A percentile compares a stretch with the other conserved stretches of the same genome.
Evolutionary conservation across 2,888 invertebrate species (phyloP).

Genomic region (Thereva unica): DNA sequence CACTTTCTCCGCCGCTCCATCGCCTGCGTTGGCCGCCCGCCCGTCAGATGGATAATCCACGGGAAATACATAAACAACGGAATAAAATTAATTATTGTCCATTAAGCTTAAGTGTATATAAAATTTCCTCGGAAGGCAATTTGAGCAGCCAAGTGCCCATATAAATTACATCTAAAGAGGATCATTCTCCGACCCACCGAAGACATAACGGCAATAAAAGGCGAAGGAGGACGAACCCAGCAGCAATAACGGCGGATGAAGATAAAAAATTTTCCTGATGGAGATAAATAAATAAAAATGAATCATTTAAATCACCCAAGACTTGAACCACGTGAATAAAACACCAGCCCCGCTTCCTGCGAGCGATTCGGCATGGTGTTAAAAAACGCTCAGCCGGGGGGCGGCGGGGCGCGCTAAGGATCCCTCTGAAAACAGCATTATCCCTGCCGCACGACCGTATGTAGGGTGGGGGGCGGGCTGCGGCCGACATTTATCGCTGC

Average conservation of each 20-base stretch:
- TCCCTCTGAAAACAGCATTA: constrained; percentile 1
- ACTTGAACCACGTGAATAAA: constrained; percentile 38
- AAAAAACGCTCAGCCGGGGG: constrained; percentile 19
- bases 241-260: constrained; percentile 22
- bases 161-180: constrained; percentile 53
- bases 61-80: constrained; percentile 46
- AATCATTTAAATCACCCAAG: constrained; percentile 41
- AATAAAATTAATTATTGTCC: constrained; percentile 60
- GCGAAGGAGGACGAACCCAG: constrained; percentile 15
- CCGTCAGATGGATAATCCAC: constrained; percentile 9
- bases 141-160: constrained; percentile 60
- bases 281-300: constrained; percentile 42
- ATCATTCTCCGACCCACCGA: constrained; percentile 27
- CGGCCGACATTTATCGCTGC: constrained; percentile 33
- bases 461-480: neutral
- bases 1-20: too few relatives aligned
- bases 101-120: constrained; percentile 57
- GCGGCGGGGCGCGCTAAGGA: constrained; percentile 6
- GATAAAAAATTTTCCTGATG: constrained; percentile 39
- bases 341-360: constrained; percentile 26
- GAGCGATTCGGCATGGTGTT: constrained; percentile 31
- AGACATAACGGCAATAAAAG: constrained; percentile 31
- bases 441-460: neutral
- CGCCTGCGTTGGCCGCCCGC: neutral
- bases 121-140: constrained; percentile 58